These are phyloP conservation scores for Drosophila paracracens DNA, from an alignment of 2,888 invertebrate genomes.

Conservation along the genomic window DNA sequence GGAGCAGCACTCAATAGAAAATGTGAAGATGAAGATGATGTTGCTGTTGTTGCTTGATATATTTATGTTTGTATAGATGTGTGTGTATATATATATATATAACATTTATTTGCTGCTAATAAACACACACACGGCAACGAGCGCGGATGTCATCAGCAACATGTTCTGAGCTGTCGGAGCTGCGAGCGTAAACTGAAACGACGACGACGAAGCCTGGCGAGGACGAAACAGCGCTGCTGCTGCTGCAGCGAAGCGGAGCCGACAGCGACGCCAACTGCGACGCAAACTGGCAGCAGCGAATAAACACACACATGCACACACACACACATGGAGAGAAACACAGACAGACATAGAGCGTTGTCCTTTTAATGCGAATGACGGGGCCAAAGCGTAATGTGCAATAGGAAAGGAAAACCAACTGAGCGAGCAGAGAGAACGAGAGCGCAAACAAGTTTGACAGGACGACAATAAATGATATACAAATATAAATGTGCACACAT, in stretches of 20 bases:
- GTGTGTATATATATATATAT: slow-evolving; percentile 14
- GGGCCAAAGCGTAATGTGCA: slow-evolving; percentile 65
- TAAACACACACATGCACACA: slow-evolving; percentile 32
- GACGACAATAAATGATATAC: slow-evolving; percentile 50
- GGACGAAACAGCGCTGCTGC: slow-evolving; percentile 51
- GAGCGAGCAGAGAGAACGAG: slow-evolving; percentile 50
- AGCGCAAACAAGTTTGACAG: slow-evolving; percentile 76
- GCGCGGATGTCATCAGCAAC: slow-evolving; percentile 60
- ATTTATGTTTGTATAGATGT: slow-evolving; percentile 23
- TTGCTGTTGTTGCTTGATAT: slow-evolving; percentile 21
- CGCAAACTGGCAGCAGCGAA: slow-evolving; percentile 43
- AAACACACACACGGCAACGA: slow-evolving; percentile 72
- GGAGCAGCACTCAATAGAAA: slow-evolving; percentile 20
- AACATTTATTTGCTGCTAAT: slow-evolving; percentile 52
- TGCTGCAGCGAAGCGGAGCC: slow-evolving; percentile 1
- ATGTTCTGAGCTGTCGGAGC: slow-evolving; percentile 82
- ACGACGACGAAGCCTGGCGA: slow-evolving; percentile 57
- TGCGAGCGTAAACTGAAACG: slow-evolving; percentile 81
- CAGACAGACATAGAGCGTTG: slow-evolving; percentile 68
- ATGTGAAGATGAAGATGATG: slow-evolving; percentile 20
- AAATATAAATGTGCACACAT: not conserved
- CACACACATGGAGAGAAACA: slow-evolving; percentile 29
- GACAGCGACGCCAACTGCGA: slow-evolving; percentile 34
- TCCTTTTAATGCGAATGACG: slow-evolving; percentile 78
- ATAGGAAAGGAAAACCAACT: slow-evolving; percentile 65